Evolutionary conservation across 2,113 vertebrate species (phyloP).

Genomic region (Tragelaphus scriptus): DNA sequence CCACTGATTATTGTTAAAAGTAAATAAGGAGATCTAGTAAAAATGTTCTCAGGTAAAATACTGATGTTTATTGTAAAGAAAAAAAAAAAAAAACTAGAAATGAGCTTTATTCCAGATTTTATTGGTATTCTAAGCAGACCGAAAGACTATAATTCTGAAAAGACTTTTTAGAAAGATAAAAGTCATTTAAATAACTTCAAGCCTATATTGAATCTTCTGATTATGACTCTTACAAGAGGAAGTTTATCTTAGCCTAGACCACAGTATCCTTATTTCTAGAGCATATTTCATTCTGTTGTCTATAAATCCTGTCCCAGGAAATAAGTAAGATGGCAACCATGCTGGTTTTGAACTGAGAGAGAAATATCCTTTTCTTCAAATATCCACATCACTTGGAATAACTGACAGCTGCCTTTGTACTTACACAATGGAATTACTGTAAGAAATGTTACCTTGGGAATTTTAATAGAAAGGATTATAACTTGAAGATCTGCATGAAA

Average conservation of each 20-base stretch:
- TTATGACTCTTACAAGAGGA: background rate
- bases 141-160: constrained; percentile 5
- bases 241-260: too few relatives aligned
- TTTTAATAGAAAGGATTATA: constrained; percentile 70
- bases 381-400: constrained; percentile 60
- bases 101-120: constrained; percentile 7
- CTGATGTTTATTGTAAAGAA: background rate
- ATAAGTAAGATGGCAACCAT: background rate
- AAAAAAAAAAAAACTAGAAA: background rate
- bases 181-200: constrained; percentile 33
- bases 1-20: background rate
- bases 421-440: constrained; percentile 65
- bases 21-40: background rate
- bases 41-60: background rate
- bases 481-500: constrained; percentile 76
- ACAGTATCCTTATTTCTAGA: background rate
- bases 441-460: constrained; percentile 65
- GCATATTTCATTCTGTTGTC: background rate
- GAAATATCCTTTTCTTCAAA: constrained; percentile 25
- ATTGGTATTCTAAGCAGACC: background rate
- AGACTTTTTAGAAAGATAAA: background rate
- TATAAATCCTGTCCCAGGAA: background rate
- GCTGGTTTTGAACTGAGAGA: background rate
- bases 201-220: background rate
- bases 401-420: constrained; percentile 66